Base-by-base conservation (phyloP, 2,888 invertebrate species). In the Drosophila anomelani region DNA sequence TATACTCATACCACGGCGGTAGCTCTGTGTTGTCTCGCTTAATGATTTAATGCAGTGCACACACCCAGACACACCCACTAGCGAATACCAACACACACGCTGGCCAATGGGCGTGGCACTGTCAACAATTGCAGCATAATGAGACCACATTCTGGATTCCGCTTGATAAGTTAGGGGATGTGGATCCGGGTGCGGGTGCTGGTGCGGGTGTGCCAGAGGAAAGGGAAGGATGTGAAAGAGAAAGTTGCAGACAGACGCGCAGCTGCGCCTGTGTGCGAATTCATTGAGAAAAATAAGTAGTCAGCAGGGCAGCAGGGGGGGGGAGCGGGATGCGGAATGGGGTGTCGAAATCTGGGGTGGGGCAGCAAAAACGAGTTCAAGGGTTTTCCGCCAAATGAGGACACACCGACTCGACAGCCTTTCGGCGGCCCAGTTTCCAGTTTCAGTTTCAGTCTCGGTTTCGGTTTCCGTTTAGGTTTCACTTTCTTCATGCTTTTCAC, bases 271-370 rank as follows among this genome's bases (percentile, higher is more conserved):
- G 73, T 86, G 75, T 86, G 73, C 55, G 82, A 78, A 78, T 90
- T 90, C 90, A 90, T 90, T 90, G 88, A 91, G 86, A 79, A 91
- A 91, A 90, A 81, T 81, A 80, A 66, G 74, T 69, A 70, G 77
- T 74, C 74, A 63, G 51, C 70, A 77, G 53, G 77, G 63, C 51
- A 36, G 73, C 73, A 59, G 49, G n/a, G 15, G 10, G 15, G 10
- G 20, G n/a, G 54, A 6, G 49, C 3, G 29, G 49, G n/a, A 29
- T 29, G 2, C 6, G 5, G n/a, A 12, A n/a, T 17, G 32, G n/a
- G 29, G 20, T 20, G 49, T 47, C 47, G 49, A 34, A 49, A 36
- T 4, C 39, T 43, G 51, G 64, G 64, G 64, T 66, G 64, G 74
- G 81, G 68, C 85, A 36, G 67, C 68, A 77, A 76, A 79, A 89